A percentile compares a stretch with the other conserved stretches of the same genome.
Evolutionary conservation across 1,140 invertebrate species (phyloP).

Genomic region (Papilio xuthus): DNA sequence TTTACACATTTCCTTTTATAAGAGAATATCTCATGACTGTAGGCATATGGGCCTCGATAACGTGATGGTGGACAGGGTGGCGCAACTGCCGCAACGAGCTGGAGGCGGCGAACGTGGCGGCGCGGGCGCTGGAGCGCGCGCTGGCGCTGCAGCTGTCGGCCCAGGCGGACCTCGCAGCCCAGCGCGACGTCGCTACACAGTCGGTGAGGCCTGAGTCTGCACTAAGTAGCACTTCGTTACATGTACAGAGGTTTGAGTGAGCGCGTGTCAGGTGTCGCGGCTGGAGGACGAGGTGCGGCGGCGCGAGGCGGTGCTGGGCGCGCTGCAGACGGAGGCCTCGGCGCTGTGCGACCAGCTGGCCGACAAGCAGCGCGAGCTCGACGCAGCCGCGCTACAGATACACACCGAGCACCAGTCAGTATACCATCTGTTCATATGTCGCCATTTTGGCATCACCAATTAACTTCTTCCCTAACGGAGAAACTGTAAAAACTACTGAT

Average conservation of each 20-base stretch:
- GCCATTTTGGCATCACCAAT: too few species aligned
- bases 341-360: slow-evolving; percentile 46
- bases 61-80: slow-evolving; percentile 57
- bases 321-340: slow-evolving; percentile 49
- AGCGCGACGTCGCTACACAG: slow-evolving; percentile 52
- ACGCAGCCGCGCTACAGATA: slow-evolving; percentile 45
- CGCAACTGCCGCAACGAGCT: slow-evolving; percentile 73
- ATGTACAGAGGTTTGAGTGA: background rate
- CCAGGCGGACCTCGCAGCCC: slow-evolving; percentile 43
- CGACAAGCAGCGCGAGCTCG: slow-evolving; percentile 45
- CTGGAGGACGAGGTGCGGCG: slow-evolving; percentile 58
- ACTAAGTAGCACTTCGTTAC: background rate
- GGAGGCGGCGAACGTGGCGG: slow-evolving; percentile 59
- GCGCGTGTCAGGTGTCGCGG: slow-evolving; percentile 47
- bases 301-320: slow-evolving; percentile 51
- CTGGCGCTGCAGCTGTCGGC: slow-evolving; percentile 70
- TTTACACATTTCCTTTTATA: background rate
- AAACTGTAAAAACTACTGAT: too few species aligned
- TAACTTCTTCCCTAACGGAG: too few species aligned
- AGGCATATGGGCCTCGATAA: background rate
- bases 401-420: slow-evolving; percentile 53
- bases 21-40: too few species aligned
- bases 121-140: slow-evolving; percentile 52
- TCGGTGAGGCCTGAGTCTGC: slow-evolving; percentile 44
- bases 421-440: background rate